phyloP scores from a whole-genome alignment of 2,888 invertebrate species.

The Ametastegia equiseti region DNA sequence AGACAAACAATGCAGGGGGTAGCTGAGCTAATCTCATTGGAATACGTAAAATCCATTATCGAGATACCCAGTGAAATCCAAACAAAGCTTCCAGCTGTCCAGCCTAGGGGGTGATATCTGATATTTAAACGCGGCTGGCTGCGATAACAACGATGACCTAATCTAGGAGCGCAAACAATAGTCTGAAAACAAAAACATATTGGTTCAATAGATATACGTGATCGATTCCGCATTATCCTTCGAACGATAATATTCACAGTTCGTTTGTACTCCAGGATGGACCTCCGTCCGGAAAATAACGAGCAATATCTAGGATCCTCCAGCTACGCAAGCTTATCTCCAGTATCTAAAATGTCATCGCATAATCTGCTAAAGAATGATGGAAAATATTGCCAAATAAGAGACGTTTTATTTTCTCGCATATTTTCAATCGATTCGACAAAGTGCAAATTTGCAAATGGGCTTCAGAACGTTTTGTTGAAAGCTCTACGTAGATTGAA shows the following conservation, averaged over 20 bases:
- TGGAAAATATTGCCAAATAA: no score
- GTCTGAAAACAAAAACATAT: neutral
- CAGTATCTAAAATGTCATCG: no score
- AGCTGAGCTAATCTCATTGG: neutral
- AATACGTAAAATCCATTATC: slow-evolving; percentile 13
- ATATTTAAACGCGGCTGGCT: neutral
- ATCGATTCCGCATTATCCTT: neutral
- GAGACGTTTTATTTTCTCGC: no score
- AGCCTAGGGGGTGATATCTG: neutral
- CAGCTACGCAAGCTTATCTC: no score
- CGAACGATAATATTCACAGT: neutral
- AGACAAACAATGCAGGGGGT: neutral
- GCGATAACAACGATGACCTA: neutral
- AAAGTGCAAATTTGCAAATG: slow-evolving; percentile 57
- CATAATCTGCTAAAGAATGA: no score
- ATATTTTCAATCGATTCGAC: no score
- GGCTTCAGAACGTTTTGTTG: slow-evolving; percentile 60
- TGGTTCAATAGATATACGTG: neutral
- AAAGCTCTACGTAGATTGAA: slow-evolving; percentile 50
- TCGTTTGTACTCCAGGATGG: no score
- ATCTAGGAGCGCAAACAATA: neutral
- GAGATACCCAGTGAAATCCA: slow-evolving; percentile 17
- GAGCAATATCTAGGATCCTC: no score
- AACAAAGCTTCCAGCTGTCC: slow-evolving; percentile 9
- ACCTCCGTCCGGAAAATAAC: no score